Evolutionary conservation across 2,113 vertebrate genomes (phyloP).

Genomic region (Acinonyx jubatus): DNA sequence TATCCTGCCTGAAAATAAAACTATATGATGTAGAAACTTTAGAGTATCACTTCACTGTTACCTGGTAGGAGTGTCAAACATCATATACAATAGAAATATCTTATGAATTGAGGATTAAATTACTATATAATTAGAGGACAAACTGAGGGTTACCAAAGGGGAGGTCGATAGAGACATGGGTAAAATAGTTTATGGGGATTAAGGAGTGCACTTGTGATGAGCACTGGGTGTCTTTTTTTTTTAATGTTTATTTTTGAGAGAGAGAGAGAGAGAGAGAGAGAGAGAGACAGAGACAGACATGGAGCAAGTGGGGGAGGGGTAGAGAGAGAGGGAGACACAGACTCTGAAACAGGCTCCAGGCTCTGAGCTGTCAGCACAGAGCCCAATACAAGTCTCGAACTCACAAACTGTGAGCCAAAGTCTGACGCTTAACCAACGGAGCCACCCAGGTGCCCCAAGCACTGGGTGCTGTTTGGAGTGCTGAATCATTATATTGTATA

Average conservation of each 20-base stretch:
- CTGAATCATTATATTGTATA: not conserved
- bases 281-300: too few species aligned
- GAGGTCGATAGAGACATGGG: not conserved
- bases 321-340: too few species aligned
- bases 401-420: too few species aligned
- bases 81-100: not conserved
- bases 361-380: too few species aligned
- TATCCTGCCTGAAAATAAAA: not conserved
- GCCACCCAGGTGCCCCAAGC: not conserved
- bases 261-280: too few species aligned
- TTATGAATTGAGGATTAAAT: constrained; percentile 27
- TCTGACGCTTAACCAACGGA: too few species aligned
- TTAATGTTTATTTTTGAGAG: too few species aligned
- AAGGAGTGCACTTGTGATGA: not conserved
- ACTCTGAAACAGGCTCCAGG: too few species aligned
- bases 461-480: not conserved
- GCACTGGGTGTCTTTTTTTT: not conserved
- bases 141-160: not conserved
- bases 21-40: not conserved
- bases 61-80: not conserved
- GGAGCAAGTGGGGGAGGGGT: too few species aligned
- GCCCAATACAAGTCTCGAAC: too few species aligned
- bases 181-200: not conserved
- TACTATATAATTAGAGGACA: not conserved
- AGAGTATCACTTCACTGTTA: constrained; percentile 13